Conservation (phyloP, 2,797 vertebrate species). For the Mergus octosetaceus region DNA sequence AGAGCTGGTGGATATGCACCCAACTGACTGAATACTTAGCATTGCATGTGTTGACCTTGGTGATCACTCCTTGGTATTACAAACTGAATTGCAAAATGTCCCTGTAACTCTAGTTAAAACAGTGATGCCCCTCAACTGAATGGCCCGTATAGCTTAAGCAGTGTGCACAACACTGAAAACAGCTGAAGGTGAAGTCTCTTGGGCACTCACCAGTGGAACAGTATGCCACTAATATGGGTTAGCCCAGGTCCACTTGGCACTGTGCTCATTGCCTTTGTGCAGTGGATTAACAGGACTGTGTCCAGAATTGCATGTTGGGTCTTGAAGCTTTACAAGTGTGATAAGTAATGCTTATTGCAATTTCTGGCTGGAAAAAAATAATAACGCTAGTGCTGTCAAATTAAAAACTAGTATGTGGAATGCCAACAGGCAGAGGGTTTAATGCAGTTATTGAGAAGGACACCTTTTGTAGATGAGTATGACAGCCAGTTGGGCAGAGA, state of each 20-base stretch:
- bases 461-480: background rate
- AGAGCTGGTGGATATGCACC: background rate
- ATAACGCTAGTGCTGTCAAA: background rate
- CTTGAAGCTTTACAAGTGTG: background rate
- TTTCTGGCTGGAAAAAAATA: background rate
- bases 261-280: fast-evolving
- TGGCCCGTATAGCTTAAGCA: background rate
- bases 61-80: background rate
- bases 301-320: background rate
- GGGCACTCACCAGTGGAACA: background rate
- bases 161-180: background rate
- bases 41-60: fast-evolving
- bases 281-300: background rate
- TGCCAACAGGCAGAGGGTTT: background rate
- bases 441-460: background rate
- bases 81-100: background rate
- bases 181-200: background rate
- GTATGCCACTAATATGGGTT: background rate
- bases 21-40: background rate
- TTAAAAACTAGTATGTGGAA: background rate
- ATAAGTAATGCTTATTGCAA: background rate
- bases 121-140: background rate
- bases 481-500: background rate
- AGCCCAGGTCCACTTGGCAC: background rate
- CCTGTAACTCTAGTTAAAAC: background rate